These are phyloP conservation scores for Delphinapterus leucas DNA, from an alignment of 2,113 vertebrate genomes.

Conservation along the genomic window DNA sequence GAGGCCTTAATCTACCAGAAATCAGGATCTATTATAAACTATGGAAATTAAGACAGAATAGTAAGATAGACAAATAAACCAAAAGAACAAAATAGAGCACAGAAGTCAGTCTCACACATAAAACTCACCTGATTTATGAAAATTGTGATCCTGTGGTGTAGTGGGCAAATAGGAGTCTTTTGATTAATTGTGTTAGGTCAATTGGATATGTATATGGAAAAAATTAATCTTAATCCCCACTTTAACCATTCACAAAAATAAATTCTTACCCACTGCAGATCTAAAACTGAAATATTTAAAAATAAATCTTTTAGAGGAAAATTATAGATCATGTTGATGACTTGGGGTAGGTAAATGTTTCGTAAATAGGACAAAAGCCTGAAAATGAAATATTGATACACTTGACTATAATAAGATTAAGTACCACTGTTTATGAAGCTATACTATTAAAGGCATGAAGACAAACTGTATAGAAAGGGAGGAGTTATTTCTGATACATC, in stretches of 20 bases:
- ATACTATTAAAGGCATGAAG: background rate
- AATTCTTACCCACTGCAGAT: background rate
- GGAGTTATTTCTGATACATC: fast-evolving
- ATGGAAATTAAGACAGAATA: too few species aligned
- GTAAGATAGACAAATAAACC: background rate
- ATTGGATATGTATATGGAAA: too few species aligned
- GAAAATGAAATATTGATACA: background rate
- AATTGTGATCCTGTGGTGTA: background rate
- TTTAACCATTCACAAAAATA: background rate
- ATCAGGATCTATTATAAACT: background rate
- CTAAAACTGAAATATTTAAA: background rate
- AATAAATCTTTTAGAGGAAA: background rate
- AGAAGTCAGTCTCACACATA: too few species aligned
- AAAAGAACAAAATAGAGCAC: fast-evolving
- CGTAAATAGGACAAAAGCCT: background rate
- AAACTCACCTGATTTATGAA: background rate
- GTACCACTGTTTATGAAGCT: background rate
- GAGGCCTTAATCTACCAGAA: background rate
- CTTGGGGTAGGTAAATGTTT: background rate
- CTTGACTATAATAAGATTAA: background rate
- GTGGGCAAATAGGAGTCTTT: background rate
- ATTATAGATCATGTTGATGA: background rate
- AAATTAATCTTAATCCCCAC: too few species aligned
- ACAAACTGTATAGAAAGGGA: fast-evolving
- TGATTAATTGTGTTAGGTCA: fast-evolving